Percentiles rank a stretch among this genome's conserved stretches.
Conservation (phyloP, 2,113 vertebrate genomes). For the Neopipo cinnamomea region DNA sequence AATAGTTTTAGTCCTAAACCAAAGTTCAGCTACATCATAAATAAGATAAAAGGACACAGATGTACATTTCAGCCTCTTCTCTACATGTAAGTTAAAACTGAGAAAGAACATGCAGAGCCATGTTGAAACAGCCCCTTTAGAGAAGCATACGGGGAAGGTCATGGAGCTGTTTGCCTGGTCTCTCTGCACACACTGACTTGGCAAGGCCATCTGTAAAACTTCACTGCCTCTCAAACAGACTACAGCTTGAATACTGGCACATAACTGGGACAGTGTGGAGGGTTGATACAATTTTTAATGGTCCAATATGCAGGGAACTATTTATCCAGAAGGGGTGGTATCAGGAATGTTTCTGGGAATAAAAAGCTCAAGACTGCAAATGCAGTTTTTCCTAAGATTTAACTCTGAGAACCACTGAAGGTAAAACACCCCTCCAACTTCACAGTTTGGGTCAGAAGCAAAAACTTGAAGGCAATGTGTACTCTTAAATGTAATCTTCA, state of each 20-base stretch:
- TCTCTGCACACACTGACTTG: background rate
- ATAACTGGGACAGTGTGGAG: background rate
- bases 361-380: background rate
- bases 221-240: background rate
- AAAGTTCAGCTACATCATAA: background rate
- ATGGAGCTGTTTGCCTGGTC: background rate
- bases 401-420: background rate
- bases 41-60: background rate
- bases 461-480: rapidly evolving
- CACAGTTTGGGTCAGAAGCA: background rate
- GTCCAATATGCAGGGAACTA: background rate
- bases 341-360: background rate
- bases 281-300: background rate
- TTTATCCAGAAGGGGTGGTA: background rate
- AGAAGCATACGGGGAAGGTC: background rate
- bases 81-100: background rate
- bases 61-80: background rate
- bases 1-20: background rate
- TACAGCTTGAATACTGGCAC: background rate
- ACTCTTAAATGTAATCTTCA: background rate
- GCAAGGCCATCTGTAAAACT: background rate
- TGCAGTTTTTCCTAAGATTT: background rate
- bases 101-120: background rate
- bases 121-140: background rate
- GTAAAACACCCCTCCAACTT: background rate